Percentiles rank a stretch among this genome's conserved stretches.
These are phyloP conservation scores for Tetranychus cinnabarinus DNA, from an alignment of 1,140 invertebrate species.

Conservation along the genomic window DNA sequence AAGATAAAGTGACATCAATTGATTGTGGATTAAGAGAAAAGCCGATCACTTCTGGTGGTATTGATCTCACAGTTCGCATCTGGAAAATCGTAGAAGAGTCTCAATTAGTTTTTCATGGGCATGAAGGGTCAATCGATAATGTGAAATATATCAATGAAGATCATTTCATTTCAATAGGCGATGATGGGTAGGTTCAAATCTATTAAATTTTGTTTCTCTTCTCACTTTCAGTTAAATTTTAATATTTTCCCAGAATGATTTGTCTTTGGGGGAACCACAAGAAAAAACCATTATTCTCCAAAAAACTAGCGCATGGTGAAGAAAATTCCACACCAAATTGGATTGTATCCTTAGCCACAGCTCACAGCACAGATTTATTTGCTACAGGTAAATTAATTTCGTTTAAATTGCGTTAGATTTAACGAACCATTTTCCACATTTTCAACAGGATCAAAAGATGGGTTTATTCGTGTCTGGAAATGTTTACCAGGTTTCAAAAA, in stretches of 20 bases:
- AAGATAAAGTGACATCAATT: constrained; percentile 56
- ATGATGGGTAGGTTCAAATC: constrained; percentile 41
- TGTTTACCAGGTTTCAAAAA: constrained; percentile 36
- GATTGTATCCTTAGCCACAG: constrained; percentile 53
- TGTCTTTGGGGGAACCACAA: constrained; percentile 65
- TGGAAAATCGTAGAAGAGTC: constrained; percentile 95
- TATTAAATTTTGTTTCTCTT: not conserved
- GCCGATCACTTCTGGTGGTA: constrained; percentile 64
- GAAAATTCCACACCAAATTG: constrained; percentile 37
- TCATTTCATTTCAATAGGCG: constrained; percentile 65
- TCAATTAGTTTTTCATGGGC: constrained; percentile 69
- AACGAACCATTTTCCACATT: constrained; percentile 3
- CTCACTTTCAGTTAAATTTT: not conserved
- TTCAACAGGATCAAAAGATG: constrained; percentile 51
- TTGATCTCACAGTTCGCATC: constrained; percentile 56
- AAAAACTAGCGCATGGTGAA: constrained; percentile 47
- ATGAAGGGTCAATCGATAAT: constrained; percentile 50
- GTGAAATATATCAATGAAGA: constrained; percentile 75
- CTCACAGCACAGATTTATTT: constrained; percentile 65
- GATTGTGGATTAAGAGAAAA: constrained; percentile 46
- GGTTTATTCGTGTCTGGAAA: constrained; percentile 60
- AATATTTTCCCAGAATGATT: constrained; percentile 28
- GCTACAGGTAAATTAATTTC: constrained; percentile 40
- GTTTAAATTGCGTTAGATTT: constrained; percentile 4
- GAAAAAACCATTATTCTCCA: constrained; percentile 59